Evolutionary conservation across 2,113 vertebrate species (phyloP).

Genomic region (Proterorhinus semilunaris): DNA sequence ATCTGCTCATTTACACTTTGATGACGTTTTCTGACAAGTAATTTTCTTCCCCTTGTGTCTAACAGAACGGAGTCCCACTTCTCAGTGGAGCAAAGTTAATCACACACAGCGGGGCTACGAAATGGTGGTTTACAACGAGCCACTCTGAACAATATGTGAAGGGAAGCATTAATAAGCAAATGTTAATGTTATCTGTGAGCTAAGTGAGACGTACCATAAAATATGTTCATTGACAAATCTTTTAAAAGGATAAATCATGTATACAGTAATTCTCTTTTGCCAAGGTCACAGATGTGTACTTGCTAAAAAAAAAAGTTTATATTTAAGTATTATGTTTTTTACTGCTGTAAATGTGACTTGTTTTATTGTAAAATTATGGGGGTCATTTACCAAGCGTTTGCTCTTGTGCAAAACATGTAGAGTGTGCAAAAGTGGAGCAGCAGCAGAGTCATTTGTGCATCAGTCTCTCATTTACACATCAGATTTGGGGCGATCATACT

Average conservation of each 20-base stretch:
- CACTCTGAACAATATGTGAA: not conserved
- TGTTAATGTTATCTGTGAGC: slow-evolving; percentile 1
- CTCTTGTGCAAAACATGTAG: too few relatives aligned
- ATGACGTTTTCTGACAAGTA: not conserved
- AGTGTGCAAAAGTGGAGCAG: too few relatives aligned
- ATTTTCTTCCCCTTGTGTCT: not conserved
- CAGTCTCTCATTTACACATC: too few relatives aligned
- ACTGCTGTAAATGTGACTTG: slow-evolving; percentile 2
- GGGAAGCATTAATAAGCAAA: not conserved
- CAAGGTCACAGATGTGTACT: not conserved
- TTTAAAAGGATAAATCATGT: not conserved
- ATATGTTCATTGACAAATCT: slow-evolving; percentile 2
- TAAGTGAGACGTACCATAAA: not conserved
- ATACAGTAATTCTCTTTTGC: slow-evolving; percentile 1
- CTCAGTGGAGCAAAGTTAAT: slow-evolving; percentile 68
- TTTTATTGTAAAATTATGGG: not conserved
- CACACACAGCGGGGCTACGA: slow-evolving; percentile 3
- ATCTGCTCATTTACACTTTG: not conserved
- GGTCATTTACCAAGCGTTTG: too few relatives aligned
- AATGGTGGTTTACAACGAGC: slow-evolving; percentile 26
- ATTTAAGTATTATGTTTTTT: slow-evolving; percentile 19
- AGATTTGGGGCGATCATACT: too few relatives aligned
- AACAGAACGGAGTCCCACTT: slow-evolving; percentile 73
- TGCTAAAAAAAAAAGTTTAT: slow-evolving; percentile 1
- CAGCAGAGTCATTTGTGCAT: too few relatives aligned